These are phyloP conservation scores for Thunnus maccoyii DNA, from an alignment of 2,113 vertebrate genomes.

Conservation along the genomic window DNA sequence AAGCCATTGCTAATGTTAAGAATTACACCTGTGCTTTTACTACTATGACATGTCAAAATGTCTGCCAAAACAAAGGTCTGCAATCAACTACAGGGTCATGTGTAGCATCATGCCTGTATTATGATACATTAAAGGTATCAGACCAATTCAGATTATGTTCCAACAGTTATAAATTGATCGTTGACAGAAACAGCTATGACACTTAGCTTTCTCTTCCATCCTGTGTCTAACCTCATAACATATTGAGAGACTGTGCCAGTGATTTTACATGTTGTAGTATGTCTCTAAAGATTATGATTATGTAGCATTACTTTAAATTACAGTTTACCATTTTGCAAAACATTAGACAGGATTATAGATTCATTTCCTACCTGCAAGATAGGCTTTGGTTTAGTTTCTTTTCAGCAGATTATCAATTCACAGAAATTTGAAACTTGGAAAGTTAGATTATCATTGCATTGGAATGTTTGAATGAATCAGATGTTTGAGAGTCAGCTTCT, in stretches of 20 bases:
- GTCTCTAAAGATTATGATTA: neutral
- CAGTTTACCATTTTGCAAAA: neutral
- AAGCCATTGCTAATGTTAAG: conserved; percentile 8
- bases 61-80: conserved; percentile 39
- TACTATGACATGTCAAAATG: conserved; percentile 34
- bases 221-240: neutral
- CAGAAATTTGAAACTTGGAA: neutral
- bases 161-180: neutral
- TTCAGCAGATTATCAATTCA: neutral
- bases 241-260: neutral
- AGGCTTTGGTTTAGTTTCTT: neutral
- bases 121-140: too few species aligned
- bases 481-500: too few species aligned
- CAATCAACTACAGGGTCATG: neutral
- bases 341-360: neutral
- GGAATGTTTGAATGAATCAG: too few species aligned
- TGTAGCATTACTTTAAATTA: neutral
- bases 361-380: neutral
- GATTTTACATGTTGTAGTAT: conserved; percentile 6
- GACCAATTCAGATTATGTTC: neutral
- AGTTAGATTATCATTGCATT: too few species aligned
- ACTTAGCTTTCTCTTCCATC: neutral
- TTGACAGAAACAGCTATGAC: conserved; percentile 18
- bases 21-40: conserved; percentile 59
- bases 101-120: neutral